phyloP scores from a whole-genome alignment of 1,140 invertebrate genomes.

The Micrasema minimum region DNA sequence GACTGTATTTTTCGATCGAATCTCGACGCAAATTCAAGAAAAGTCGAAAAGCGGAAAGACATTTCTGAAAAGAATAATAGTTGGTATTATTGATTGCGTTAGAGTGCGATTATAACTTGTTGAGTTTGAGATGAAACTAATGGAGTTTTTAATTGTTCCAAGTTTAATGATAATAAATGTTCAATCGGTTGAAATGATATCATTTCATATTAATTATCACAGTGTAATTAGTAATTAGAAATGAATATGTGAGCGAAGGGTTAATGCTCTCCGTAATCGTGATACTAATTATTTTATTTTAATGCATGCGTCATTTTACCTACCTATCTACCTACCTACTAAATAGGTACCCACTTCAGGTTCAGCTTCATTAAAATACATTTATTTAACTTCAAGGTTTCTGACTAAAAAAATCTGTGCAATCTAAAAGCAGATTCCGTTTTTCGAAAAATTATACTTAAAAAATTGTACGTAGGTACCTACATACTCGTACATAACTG shows the following conservation, averaged over 20 bases:
- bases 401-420: neutral
- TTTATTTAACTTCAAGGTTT: neutral
- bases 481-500: too few species aligned
- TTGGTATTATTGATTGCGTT: too few species aligned
- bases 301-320: constrained; percentile 1
- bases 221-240: constrained; percentile 6
- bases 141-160: constrained; percentile 18
- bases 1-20: too few species aligned
- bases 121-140: neutral
- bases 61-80: too few species aligned
- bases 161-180: constrained; percentile 13
- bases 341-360: too few species aligned
- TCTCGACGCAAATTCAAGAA: too few species aligned
- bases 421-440: too few species aligned
- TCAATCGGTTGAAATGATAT: constrained; percentile 30
- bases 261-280: constrained; percentile 9
- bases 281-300: constrained; percentile 25
- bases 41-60: too few species aligned
- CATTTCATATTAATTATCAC: constrained; percentile 23
- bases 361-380: neutral
- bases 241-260: neutral
- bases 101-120: too few species aligned
- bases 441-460: too few species aligned
- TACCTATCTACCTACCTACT: neutral
- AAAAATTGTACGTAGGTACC: too few species aligned